Base-by-base conservation (phyloP, 2,113 vertebrate species). In the Sphyrna mokarran region DNA sequence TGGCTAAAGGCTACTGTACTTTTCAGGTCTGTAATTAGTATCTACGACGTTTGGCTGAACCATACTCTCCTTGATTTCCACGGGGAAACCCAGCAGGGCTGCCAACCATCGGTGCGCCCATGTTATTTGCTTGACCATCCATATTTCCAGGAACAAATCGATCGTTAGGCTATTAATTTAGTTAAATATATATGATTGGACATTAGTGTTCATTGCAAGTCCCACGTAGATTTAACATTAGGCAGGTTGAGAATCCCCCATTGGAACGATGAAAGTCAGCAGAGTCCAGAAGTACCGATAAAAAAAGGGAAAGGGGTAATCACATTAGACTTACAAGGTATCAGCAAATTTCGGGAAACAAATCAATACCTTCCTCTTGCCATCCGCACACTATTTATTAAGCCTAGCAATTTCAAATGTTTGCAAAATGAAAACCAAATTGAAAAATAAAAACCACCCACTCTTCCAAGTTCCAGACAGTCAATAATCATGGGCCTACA, bases 101-200 rank as follows among this genome's bases (percentile, higher is more conserved):
- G 22, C 94, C 94, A 95, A 95, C 94, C 94, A 95, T 95, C 94
- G 40, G 94, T 76, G 40, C 68, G 26, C 94, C 94, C 94, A 95
- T 72, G 94, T 95, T 95, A 95, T 95, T 95, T 95, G 94, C 69
- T 95, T 95, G 94, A 95, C 94, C 94, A 95, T 95, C 94, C 94
- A 95, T 95, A 95, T 33, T 72, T 95, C 94, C 94, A 95, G 94
- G 94, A 95, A 95, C 94, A 95, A 95, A 95, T 95, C 94, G 94
- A 95, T 95, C 94, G 72, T 95, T 95, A 72, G 94, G 94, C 94
- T 95, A 95, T 95, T 70, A 48, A 95, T 95, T 95, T 95, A 95
- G 94, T 72, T 72, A 95, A 95, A 29, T 72, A 72, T 40, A 40
- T 95, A 95, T 69, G 43, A 72, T 72, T 76, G 68, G 89, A 93